Evolutionary conservation across 2,888 invertebrate genomes (phyloP).

Genomic region (Leptinotarsa juncta): DNA sequence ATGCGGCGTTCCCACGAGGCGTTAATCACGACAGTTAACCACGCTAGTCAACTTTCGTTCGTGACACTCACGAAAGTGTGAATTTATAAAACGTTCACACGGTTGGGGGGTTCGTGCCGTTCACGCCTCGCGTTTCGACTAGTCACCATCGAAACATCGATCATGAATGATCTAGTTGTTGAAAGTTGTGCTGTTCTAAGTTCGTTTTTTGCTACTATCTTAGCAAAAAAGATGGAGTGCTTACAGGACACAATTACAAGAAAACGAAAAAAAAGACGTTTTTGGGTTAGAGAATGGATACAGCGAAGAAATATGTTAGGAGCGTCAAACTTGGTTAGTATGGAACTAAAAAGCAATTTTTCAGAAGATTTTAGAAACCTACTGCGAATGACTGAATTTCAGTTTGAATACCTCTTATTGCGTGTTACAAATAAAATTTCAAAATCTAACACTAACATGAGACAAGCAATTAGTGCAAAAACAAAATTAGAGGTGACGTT

Average conservation of each 20-base stretch:
- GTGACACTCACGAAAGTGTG: conserved; percentile 15
- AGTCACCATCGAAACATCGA: conserved; percentile 16
- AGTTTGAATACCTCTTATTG: conserved; percentile 20
- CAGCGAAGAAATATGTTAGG: conserved; percentile 1
- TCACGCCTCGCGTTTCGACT: conserved; percentile 16
- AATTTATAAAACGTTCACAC: neutral
- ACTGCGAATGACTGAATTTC: conserved; percentile 13
- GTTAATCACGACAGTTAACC: too few relatives aligned
- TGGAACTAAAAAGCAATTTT: neutral
- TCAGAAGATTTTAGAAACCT: conserved; percentile 15
- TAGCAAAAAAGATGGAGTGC: conserved; percentile 13
- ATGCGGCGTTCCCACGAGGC: too few relatives aligned
- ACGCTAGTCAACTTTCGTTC: conserved; percentile 14
- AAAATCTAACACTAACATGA: conserved; percentile 38
- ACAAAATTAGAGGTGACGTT: conserved; percentile 18
- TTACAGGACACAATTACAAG: conserved; percentile 5
- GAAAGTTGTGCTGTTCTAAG: conserved; percentile 14
- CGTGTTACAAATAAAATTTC: conserved; percentile 12
- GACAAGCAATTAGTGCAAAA: conserved; percentile 8
- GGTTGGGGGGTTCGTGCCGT: conserved; percentile 10
- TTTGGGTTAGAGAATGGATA: conserved; percentile 14
- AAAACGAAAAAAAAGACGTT: neutral
- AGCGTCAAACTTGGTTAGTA: neutral
- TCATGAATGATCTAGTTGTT: conserved; percentile 20
- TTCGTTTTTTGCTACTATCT: conserved; percentile 13